Base-by-base conservation (phyloP, 2,797 vertebrate species). In the Siniperca undulata region DNA sequence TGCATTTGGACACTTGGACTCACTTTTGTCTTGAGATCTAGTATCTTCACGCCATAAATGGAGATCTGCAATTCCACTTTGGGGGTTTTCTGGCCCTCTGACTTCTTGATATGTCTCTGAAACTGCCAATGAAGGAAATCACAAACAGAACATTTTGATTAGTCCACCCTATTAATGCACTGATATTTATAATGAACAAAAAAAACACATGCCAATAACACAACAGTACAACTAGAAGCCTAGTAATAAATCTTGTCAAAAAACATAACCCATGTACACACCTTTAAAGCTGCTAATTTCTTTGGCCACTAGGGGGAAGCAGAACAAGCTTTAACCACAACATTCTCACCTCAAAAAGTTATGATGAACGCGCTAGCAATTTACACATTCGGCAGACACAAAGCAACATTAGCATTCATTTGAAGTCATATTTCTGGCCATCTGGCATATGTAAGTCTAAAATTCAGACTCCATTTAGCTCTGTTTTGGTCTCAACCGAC, bases 41-140 rank as follows among this genome's bases (percentile, higher is more conserved):
- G 92, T 92, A 99, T 98, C 96, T 99, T 99, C 86, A 99, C 98
- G 20, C 98, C 98, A 71, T 99, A 99, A 85, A 99, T 99, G 78
- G 98, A 99, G 90, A 99, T 99, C 89, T 99, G 98, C 80, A 99
- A 86, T 84, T 99, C 98, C 91, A 99, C 97, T 92, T 99, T 99
- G 40, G 98, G 98, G 0, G 91, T 96, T 94, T 99, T 99, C 94
- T 98, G 98, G 46, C 98, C 98, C 94, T 99, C 98, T 3, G 98
- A 99, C 92, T 99, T 99, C 94, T 99, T 99, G 86, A 99, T 99
- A 67, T 99, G 98, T 84, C 97, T 97, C 92, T 98, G 98, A 96
- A 99, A 99, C 98, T 99, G 71, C 9, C 80, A 30, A 77, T 86
- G 16, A 48, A 13, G 66, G 5, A 59, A 52, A 73, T 53, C 1